Percentiles rank a stretch among this genome's conserved stretches.
Conservation (phyloP, 2,113 vertebrate species). For the Panthera uncia region DNA sequence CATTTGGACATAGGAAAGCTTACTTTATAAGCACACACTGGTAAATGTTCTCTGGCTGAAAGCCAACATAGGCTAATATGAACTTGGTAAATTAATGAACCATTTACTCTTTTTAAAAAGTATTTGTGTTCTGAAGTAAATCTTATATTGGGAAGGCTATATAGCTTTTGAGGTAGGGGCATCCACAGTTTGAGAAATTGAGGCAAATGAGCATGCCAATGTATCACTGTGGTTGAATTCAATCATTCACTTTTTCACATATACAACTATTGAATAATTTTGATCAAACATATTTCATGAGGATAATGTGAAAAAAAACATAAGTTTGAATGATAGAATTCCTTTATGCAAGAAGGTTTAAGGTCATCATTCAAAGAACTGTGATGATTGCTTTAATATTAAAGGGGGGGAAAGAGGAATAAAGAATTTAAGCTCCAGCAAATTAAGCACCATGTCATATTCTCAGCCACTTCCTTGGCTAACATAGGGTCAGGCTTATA, state of each 20-base stretch:
- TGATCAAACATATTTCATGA: neutral
- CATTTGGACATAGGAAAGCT: neutral
- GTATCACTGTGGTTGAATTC: neutral
- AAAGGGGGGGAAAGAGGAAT: neutral
- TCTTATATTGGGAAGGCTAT: neutral
- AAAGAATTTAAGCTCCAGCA: neutral
- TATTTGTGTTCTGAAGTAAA: conserved; percentile 9
- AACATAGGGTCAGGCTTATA: neutral
- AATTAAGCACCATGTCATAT: neutral
- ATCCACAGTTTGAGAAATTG: neutral
- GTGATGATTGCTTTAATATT: neutral
- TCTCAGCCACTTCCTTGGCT: neutral
- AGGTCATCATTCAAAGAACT: neutral
- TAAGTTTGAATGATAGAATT: neutral
- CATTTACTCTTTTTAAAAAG: neutral
- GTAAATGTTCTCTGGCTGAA: conserved; percentile 29
- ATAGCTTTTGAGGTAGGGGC: neutral
- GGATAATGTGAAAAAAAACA: neutral
- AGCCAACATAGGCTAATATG: neutral
- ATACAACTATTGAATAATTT: neutral
- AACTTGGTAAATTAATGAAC: conserved; percentile 38
- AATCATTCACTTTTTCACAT: neutral
- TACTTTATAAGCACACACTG: neutral
- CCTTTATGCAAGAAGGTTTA: neutral
- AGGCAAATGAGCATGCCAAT: neutral